These are phyloP conservation scores for Rhinoraja longicauda DNA, from an alignment of 2,797 vertebrate genomes.

Conservation along the genomic window DNA sequence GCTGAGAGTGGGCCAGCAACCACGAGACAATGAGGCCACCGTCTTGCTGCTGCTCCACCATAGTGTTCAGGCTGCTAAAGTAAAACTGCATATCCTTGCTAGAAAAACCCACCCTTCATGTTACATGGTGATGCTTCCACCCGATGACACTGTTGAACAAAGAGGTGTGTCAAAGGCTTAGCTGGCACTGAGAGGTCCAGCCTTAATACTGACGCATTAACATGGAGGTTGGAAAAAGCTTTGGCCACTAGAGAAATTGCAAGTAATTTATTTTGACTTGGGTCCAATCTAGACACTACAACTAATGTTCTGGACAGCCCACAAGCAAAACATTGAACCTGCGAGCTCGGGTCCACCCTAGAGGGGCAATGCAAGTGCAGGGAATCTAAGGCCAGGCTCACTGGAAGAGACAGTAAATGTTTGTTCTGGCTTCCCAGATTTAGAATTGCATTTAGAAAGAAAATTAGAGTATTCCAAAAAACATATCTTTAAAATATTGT, in stretches of 20 bases:
- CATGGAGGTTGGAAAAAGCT: background rate
- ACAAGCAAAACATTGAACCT: slow-evolving; percentile 23
- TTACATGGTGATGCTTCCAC: background rate
- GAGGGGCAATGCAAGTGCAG: background rate
- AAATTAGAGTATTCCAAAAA: slow-evolving; percentile 15
- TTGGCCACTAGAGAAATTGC: background rate
- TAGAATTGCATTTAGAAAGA: background rate
- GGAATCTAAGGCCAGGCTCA: background rate
- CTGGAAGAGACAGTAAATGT: background rate
- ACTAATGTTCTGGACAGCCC: background rate
- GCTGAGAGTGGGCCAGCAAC: background rate
- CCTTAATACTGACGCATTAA: background rate
- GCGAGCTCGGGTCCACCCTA: background rate
- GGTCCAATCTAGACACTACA: background rate
- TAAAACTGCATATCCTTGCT: background rate
- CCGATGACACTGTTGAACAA: background rate
- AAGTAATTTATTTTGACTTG: slow-evolving; percentile 19
- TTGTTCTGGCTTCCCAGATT: background rate
- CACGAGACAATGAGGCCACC: background rate
- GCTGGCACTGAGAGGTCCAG: background rate
- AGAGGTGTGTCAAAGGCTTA: background rate
- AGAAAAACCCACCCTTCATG: background rate
- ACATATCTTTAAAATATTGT: background rate
- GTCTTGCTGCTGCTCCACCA: background rate
- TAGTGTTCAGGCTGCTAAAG: background rate